Percentiles rank a stretch among this genome's conserved stretches.
Conservation (phyloP, 2,888 invertebrate species). For the Drosophila atroscutellata region DNA sequence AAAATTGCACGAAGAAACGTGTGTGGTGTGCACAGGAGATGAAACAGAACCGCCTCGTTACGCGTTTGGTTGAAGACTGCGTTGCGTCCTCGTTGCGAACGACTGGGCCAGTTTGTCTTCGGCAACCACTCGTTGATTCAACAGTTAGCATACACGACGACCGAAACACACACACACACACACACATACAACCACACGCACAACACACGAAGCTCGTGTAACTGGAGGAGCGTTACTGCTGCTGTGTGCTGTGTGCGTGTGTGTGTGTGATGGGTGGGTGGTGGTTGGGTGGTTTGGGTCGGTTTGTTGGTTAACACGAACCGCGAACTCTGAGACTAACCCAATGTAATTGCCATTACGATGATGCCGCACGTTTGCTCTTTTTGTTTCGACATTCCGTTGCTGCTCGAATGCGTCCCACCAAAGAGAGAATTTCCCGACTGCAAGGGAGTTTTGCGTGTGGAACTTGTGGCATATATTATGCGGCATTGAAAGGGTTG, state of each 20-base stretch:
- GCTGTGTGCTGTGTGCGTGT: slow-evolving; percentile 3
- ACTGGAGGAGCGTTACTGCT: slow-evolving; percentile 10
- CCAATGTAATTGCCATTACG: slow-evolving; percentile 76
- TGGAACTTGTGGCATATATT: slow-evolving; percentile 24
- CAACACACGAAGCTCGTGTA: slow-evolving; percentile 30
- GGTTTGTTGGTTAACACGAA: slow-evolving; percentile 46
- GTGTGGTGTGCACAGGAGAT: slow-evolving; percentile 27
- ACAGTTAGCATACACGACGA: slow-evolving; percentile 62
- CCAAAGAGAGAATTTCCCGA: slow-evolving; percentile 54
- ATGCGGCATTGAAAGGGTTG: not conserved
- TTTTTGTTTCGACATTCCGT: slow-evolving; percentile 40
- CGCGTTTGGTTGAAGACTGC: slow-evolving; percentile 78
- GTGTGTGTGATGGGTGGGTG: slow-evolving; percentile 1
- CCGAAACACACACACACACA: slow-evolving; percentile 8
- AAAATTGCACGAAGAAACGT: slow-evolving; percentile 12
- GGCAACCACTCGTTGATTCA: slow-evolving; percentile 81
- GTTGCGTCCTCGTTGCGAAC: slow-evolving; percentile 44
- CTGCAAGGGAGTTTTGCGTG: slow-evolving; percentile 7
- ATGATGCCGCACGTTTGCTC: slow-evolving; percentile 49
- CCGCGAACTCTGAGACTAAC: slow-evolving; percentile 62
- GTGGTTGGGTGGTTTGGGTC: slow-evolving; percentile 8
- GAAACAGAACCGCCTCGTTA: slow-evolving; percentile 72
- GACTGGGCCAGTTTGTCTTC: slow-evolving; percentile 47
- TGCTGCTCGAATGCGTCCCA: slow-evolving; percentile 31
- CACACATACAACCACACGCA: slow-evolving; percentile 20